Percentiles rank a stretch among this genome's conserved stretches.
Evolutionary conservation across 2,888 invertebrate species (phyloP).

Genomic region (Acleris literana): DNA sequence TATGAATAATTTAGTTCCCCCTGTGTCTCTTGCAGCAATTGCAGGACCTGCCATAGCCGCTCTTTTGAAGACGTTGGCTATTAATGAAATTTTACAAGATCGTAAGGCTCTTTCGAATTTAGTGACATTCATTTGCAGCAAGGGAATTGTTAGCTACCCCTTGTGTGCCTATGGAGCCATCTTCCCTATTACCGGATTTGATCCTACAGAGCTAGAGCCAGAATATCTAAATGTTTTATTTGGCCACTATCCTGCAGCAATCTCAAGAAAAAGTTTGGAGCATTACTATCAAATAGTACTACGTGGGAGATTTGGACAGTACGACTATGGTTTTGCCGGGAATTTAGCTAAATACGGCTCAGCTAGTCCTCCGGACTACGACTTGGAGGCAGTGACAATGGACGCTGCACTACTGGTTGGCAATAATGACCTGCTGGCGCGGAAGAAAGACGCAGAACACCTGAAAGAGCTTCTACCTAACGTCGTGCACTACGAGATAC

Average conservation of each 20-base stretch:
- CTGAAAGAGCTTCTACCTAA: slow-evolving; percentile 49
- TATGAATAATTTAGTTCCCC: slow-evolving; percentile 42
- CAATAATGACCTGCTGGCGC: slow-evolving; percentile 52
- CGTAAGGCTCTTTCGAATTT: slow-evolving; percentile 16
- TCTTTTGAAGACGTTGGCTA: slow-evolving; percentile 6
- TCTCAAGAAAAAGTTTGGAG: slow-evolving; percentile 51
- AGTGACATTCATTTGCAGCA: slow-evolving; percentile 26
- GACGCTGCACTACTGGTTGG: slow-evolving; percentile 48
- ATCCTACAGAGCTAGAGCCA: slow-evolving; percentile 45
- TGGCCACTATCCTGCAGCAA: slow-evolving; percentile 53
- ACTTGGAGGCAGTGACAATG: slow-evolving; percentile 52
- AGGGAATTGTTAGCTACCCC: slow-evolving; percentile 12
- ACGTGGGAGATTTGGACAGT: slow-evolving; percentile 48
- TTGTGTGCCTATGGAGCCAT: slow-evolving; percentile 10
- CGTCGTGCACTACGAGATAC: slow-evolving; percentile 40
- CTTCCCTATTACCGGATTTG: slow-evolving; percentile 22
- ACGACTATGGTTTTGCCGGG: slow-evolving; percentile 50
- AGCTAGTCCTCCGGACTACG: slow-evolving; percentile 50
- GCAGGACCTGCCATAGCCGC: slow-evolving; percentile 17
- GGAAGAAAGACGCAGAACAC: slow-evolving; percentile 46
- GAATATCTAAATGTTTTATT: slow-evolving; percentile 43
- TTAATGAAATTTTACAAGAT: slow-evolving; percentile 37
- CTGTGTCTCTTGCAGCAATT: slow-evolving; percentile 15
- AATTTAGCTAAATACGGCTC: slow-evolving; percentile 51
- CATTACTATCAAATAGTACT: slow-evolving; percentile 52